Evolutionary conservation across 2,113 vertebrate genomes (phyloP), one percentile per base, ranked within the genome.

Genomic region (Sisor rabdophorus): DNA sequence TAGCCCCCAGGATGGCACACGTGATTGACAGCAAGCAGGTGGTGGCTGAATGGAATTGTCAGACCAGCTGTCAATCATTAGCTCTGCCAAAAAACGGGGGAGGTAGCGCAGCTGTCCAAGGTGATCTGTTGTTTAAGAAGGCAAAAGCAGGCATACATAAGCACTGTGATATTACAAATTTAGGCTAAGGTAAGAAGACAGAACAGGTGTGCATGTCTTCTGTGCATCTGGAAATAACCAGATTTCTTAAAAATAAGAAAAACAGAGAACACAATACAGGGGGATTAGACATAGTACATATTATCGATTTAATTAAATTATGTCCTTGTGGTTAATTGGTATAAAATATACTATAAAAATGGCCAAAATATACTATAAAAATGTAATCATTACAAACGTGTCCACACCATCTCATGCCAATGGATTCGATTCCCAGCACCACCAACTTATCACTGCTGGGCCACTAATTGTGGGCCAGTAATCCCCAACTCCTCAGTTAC

Each of bases 11-110:
- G 93, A 94, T 86, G 88, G 90, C 87, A 85, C 77, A 78, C 78
- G 78, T 92, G 93, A 94, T 91, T 93, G 92, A 93, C 93, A 94
- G 93, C 92, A 89, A 93, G 91, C 93, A 93, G 94, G 93, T 95
- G 95, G 93, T 89, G 88, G 90, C 89, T 90, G 81, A 92, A 93
- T 93, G 89, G 87, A 88, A 91, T 91, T 91, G 91, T 93, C 92
- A 93, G 85, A 85, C 84, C 74, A 86, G 82, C 87, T 89, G 88
- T 81, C 81, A 84, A 84, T 89, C 91, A 92, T 84, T 91, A 89
- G 85, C 83, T 78, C 87, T 89, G 83, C 88, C 75, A 84, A 87
- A 83, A 86, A 89, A 88, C 88, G 85, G 47, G 83, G 85, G 88
- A 84, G 86, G 82, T 76, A 89, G 87, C 90, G 88, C 85, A 89